phyloP scores from a whole-genome alignment of 2,888 invertebrate species.

The Macrosoma leucophasiata region DNA sequence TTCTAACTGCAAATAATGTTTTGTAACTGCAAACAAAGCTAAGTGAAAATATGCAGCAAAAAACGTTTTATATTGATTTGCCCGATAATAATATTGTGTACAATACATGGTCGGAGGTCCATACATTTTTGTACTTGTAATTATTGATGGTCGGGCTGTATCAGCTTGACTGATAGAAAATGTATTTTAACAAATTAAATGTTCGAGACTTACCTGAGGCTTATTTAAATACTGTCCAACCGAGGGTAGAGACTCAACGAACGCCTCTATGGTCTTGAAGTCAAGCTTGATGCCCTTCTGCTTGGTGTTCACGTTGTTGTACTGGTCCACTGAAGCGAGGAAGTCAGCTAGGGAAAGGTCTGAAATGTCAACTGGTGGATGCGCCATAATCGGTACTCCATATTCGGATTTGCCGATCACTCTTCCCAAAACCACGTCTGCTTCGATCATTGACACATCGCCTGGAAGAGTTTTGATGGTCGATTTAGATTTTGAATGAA shows the following conservation, averaged over 20 bases:
- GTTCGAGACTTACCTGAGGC: conserved; percentile 43
- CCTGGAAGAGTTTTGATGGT: too few species aligned
- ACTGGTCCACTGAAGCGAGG: conserved; percentile 73
- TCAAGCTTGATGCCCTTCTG: conserved; percentile 91
- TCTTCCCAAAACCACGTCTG: conserved; percentile 85
- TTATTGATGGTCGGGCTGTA: too few species aligned
- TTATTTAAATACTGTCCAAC: conserved; percentile 53
- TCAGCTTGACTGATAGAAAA: too few species aligned
- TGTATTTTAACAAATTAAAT: too few species aligned
- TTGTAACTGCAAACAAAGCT: too few species aligned
- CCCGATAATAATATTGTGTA: too few species aligned
- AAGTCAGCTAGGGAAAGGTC: conserved; percentile 86
- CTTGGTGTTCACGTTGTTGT: conserved; percentile 57
- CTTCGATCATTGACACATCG: conserved; percentile 87
- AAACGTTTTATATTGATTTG: too few species aligned
- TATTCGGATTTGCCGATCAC: conserved; percentile 63
- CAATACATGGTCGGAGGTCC: too few species aligned
- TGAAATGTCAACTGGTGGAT: conserved; percentile 83
- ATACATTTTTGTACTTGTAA: too few species aligned
- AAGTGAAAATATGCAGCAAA: too few species aligned
- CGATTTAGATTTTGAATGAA: too few species aligned
- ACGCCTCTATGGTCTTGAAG: conserved; percentile 87
- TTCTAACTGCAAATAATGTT: too few species aligned
- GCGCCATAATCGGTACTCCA: conserved; percentile 87
- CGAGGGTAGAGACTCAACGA: conserved; percentile 72